phyloP scores from a whole-genome alignment of 2,113 vertebrate genomes.

The Coregonus clupeaformis region DNA sequence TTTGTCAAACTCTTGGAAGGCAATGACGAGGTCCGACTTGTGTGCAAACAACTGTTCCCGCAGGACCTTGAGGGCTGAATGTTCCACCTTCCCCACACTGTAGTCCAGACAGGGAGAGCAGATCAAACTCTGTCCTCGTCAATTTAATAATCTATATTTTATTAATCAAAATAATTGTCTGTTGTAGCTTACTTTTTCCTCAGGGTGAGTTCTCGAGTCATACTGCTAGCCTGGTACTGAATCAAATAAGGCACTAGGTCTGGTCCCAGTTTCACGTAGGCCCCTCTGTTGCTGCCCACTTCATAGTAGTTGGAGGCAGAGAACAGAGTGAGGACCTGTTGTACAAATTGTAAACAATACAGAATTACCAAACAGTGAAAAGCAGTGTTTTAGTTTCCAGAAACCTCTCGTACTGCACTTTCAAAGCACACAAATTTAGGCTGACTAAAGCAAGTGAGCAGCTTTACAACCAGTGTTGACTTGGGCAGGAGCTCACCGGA shows the following conservation, averaged over 20 bases:
- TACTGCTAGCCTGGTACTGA: constrained; percentile 88
- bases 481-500: too few species aligned
- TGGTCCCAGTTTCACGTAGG: constrained; percentile 88
- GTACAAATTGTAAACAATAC: constrained; percentile 2
- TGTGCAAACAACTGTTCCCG: constrained; percentile 77
- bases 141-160: background rate
- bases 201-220: constrained; percentile 81
- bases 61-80: constrained; percentile 74
- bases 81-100: constrained; percentile 71
- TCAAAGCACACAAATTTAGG: background rate
- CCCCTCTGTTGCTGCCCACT: constrained; percentile 92
- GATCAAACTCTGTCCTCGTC: background rate
- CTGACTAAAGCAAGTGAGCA: background rate
- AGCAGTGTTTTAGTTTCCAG: background rate
- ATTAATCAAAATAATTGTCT: background rate
- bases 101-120: background rate
- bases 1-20: constrained; percentile 69
- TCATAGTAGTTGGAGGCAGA: constrained; percentile 97
- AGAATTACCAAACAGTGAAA: background rate
- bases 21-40: constrained; percentile 75
- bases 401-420: background rate
- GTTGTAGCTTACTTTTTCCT: constrained; percentile 81
- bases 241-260: constrained; percentile 86
- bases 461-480: background rate
- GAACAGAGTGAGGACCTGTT: constrained; percentile 94